Percentiles rank a stretch among this genome's conserved stretches.
These are phyloP conservation scores for Sycophila texana DNA, from an alignment of 2,888 invertebrate genomes.

Conservation along the genomic window DNA sequence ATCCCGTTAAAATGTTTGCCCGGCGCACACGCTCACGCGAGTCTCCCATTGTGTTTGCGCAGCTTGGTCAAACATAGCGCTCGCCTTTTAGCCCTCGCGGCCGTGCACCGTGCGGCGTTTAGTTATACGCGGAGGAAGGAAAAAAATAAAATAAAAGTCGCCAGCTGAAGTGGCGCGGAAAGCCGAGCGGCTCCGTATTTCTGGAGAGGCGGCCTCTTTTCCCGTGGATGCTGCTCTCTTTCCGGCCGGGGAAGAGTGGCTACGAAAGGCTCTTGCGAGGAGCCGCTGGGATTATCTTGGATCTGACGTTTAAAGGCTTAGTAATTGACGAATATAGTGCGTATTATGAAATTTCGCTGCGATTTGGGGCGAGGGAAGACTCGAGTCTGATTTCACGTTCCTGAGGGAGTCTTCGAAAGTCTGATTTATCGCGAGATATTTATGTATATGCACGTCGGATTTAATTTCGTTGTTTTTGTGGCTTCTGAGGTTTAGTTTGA, in stretches of 20 bases:
- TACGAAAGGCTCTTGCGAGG: slow-evolving; percentile 34
- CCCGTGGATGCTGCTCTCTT: too few species aligned
- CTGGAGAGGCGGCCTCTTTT: not conserved
- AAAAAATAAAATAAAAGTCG: not conserved
- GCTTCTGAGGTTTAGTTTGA: too few species aligned
- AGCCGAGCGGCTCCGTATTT: not conserved
- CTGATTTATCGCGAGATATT: too few species aligned
- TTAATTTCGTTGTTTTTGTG: not conserved
- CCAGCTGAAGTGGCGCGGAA: slow-evolving; percentile 22
- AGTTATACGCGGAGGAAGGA: not conserved
- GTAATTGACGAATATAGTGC: slow-evolving; percentile 21
- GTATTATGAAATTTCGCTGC: slow-evolving; percentile 19
- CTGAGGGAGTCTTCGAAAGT: too few species aligned
- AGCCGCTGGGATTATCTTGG: slow-evolving; percentile 4
- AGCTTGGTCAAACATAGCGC: slow-evolving; percentile 73
- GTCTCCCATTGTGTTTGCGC: slow-evolving; percentile 69
- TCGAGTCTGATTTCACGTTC: too few species aligned
- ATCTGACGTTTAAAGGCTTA: slow-evolving; percentile 41
- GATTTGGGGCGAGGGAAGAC: too few species aligned
- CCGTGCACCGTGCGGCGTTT: not conserved
- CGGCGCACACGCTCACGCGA: slow-evolving; percentile 61
- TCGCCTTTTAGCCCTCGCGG: slow-evolving; percentile 71
- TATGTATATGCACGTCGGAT: not conserved
- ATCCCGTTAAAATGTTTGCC: slow-evolving; percentile 75
- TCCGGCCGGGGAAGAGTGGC: not conserved